Evolutionary conservation across 1,140 invertebrate species (phyloP).

Genomic region (Brachionus sp.): DNA sequence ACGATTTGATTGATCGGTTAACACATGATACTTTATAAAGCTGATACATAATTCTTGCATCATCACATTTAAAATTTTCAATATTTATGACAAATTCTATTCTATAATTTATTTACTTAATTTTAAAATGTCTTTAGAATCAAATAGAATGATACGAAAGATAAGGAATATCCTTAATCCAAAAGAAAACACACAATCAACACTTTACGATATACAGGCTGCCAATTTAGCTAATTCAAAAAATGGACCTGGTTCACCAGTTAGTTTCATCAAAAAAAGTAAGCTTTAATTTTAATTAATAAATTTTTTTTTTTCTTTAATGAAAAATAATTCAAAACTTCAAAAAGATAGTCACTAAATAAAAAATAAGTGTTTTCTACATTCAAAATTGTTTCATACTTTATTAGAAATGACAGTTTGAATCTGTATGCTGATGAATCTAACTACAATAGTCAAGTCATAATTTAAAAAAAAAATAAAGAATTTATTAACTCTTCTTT

Average conservation of each 20-base stretch:
- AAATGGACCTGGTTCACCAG: not conserved
- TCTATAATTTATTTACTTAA: not conserved
- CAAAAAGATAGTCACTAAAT: too few species aligned
- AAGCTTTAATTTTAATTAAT: not conserved
- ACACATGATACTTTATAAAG: constrained; percentile 15
- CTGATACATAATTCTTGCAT: constrained; percentile 3
- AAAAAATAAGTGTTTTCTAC: too few species aligned
- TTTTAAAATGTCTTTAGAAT: constrained; percentile 17
- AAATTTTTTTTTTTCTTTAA: too few species aligned
- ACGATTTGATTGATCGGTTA: constrained; percentile 27
- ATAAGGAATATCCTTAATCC: not conserved
- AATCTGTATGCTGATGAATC: too few species aligned
- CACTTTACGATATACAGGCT: not conserved
- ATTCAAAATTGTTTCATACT: too few species aligned
- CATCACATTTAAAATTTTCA: not conserved
- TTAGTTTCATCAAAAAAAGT: constrained; percentile 14
- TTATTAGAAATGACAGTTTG: too few species aligned
- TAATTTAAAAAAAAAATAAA: too few species aligned
- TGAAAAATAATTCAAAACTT: too few species aligned
- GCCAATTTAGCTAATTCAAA: not conserved
- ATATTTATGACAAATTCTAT: not conserved
- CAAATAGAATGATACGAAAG: constrained; percentile 18
- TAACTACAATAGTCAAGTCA: too few species aligned
- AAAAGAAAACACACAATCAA: constrained; percentile 12
- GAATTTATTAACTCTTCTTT: too few species aligned